These are phyloP conservation scores for Baronia brevicornis DNA, from an alignment of 2,888 invertebrate genomes.

Conservation along the genomic window DNA sequence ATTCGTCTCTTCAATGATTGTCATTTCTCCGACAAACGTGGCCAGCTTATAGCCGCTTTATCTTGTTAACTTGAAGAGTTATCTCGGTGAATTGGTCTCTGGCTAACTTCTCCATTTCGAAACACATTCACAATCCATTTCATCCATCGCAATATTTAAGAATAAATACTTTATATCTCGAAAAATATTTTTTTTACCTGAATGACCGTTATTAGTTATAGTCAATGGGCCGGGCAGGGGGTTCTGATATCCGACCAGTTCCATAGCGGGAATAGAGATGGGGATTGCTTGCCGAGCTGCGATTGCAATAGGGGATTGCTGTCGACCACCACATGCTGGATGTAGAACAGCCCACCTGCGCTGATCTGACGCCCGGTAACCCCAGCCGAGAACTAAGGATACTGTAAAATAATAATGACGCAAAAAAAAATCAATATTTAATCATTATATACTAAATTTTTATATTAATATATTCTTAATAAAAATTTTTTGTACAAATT, in stretches of 20 bases:
- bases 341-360: slow-evolving; percentile 78
- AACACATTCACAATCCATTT: too few relatives aligned
- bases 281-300: slow-evolving; percentile 77
- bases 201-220: slow-evolving; percentile 82
- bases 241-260: slow-evolving; percentile 83
- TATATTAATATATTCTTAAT: too few relatives aligned
- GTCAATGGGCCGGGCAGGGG: slow-evolving; percentile 78
- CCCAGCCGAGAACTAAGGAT: slow-evolving; percentile 61
- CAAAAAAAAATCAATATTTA: slow-evolving; percentile 4
- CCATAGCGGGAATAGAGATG: slow-evolving; percentile 81
- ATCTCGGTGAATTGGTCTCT: too few relatives aligned
- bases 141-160: too few relatives aligned
- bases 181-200: slow-evolving; percentile 63
- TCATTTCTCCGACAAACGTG: too few relatives aligned
- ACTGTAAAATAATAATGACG: too few relatives aligned
- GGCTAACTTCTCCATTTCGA: too few relatives aligned
- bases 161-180: neutral
- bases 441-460: slow-evolving; percentile 11
- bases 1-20: too few relatives aligned
- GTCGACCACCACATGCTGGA: slow-evolving; percentile 77
- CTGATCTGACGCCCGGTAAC: slow-evolving; percentile 78
- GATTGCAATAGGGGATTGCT: slow-evolving; percentile 81
- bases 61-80: too few relatives aligned
- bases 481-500: too few relatives aligned
- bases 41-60: too few relatives aligned